phyloP scores from a whole-genome alignment of 2,888 invertebrate genomes.

The Apodemia mormo region DNA sequence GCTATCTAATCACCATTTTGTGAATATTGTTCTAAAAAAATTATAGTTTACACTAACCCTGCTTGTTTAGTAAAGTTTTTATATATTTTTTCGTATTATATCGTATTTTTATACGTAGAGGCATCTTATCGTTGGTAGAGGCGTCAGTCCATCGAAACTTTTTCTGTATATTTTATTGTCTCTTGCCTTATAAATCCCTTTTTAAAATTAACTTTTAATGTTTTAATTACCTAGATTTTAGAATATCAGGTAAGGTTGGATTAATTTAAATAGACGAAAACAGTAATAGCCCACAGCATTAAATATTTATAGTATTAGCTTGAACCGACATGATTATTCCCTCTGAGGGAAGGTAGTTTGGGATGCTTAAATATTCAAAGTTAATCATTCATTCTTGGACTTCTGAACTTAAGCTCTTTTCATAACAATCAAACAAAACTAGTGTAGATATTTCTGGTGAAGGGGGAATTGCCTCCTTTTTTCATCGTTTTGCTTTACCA shows the following conservation, averaged over 20 bases:
- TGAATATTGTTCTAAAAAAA: too few relatives aligned
- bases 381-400: conserved; percentile 1
- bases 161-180: too few relatives aligned
- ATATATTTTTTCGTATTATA: too few relatives aligned
- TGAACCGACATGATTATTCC: conserved; percentile 2
- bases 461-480: neutral
- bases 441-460: neutral
- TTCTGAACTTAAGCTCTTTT: neutral
- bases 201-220: neutral
- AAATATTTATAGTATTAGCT: conserved; percentile 2
- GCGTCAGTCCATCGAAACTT: too few relatives aligned
- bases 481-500: neutral
- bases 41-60: too few relatives aligned
- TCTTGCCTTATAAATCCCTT: too few relatives aligned
- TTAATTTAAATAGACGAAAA: conserved; percentile 8
- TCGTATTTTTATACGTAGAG: too few relatives aligned
- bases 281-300: neutral
- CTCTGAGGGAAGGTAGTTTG: neutral
- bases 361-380: conserved; percentile 3
- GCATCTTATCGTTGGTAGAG: too few relatives aligned
- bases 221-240: neutral
- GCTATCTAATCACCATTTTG: too few relatives aligned
- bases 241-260: neutral
- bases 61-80: too few relatives aligned
- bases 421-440: neutral